Percentiles rank a stretch among this genome's conserved stretches.
Conservation (phyloP, 1,140 invertebrate species). For the Melitaea cinxia region DNA sequence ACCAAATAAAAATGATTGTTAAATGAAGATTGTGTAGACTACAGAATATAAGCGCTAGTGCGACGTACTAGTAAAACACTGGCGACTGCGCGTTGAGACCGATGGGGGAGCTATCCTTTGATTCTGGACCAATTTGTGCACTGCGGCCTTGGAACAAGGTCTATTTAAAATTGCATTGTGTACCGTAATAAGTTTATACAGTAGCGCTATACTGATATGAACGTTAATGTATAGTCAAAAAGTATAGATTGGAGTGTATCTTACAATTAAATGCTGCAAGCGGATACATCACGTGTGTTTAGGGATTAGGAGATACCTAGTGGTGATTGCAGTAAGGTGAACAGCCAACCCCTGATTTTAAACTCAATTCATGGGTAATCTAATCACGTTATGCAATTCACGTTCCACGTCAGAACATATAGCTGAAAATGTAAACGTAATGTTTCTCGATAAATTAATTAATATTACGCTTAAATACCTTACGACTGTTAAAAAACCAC, state of each 20-base stretch:
- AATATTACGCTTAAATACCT: neutral
- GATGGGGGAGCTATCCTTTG: constrained; percentile 39
- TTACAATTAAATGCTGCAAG: constrained; percentile 51
- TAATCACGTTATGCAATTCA: constrained; percentile 35
- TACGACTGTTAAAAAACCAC: too few relatives aligned
- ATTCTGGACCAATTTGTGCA: constrained; percentile 56
- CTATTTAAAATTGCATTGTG: constrained; percentile 50
- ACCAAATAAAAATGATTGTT: constrained; percentile 22
- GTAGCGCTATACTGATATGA: constrained; percentile 22
- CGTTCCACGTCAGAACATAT: constrained; percentile 26
- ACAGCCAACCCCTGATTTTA: constrained; percentile 43
- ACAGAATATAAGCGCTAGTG: constrained; percentile 62
- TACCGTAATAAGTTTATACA: constrained; percentile 43
- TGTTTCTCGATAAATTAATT: constrained; percentile 5
- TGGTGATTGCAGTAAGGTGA: constrained; percentile 63
- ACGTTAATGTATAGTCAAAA: constrained; percentile 18
- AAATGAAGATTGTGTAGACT: constrained; percentile 46
- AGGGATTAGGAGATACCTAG: constrained; percentile 56
- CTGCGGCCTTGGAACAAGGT: constrained; percentile 59
- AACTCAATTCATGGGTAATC: constrained; percentile 35
- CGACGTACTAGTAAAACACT: constrained; percentile 61
- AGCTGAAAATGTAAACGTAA: neutral
- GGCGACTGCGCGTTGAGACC: constrained; percentile 68
- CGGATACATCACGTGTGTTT: constrained; percentile 61
- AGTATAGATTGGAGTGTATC: constrained; percentile 31